Evolutionary conservation across 2,797 vertebrate genomes (phyloP), one percentile per base, ranked within the genome.

Genomic region (Streptopelia turtur): DNA sequence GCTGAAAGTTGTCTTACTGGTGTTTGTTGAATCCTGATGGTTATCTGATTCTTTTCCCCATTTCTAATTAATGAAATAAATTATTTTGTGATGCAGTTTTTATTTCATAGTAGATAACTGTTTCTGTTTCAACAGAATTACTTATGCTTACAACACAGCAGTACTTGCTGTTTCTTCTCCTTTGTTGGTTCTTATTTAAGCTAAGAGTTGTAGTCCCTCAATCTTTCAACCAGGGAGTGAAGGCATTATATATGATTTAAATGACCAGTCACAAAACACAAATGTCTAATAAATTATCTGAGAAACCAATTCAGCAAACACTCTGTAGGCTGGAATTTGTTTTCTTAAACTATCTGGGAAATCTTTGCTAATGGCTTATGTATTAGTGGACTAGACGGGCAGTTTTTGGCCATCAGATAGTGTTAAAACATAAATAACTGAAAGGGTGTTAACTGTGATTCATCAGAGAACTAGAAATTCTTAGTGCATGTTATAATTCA

Each of bases 261-360:
- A 83, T 86, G 74, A 65, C 85, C 65, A 53, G 63, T 87, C 89
- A 93, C 65, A 91, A 87, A 94, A 59, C 69, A 66, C 59, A 72
- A 86, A 65, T 79, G 39, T 91, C 70, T 91, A 71, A 93, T 94
- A 90, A 93, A 94, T 94, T 90, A 83, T 60, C 79, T 76, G 65
- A 82, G 43, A 90, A 88, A 84, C 33, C 55, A 90, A 74, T 90
- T 87, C 90, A 89, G 49, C 60, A 93, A 90, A 77, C 2, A 10
- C 23, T 90, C 35, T 74, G 22, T 68, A 72, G 56, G 31, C 35
- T 83, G 60, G 63, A 74, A 64, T 94, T 94, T 94, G 70, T 94
- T 97, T 94, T 88, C 87, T 69, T 90, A 89, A 93, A 77, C 66
- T 95, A 68, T 90, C 56, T 88, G 41, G 56, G 56, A 94, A 89